Evolutionary conservation across 2,113 vertebrate species (phyloP).

Genomic region (Drymodes brunneopygia): DNA sequence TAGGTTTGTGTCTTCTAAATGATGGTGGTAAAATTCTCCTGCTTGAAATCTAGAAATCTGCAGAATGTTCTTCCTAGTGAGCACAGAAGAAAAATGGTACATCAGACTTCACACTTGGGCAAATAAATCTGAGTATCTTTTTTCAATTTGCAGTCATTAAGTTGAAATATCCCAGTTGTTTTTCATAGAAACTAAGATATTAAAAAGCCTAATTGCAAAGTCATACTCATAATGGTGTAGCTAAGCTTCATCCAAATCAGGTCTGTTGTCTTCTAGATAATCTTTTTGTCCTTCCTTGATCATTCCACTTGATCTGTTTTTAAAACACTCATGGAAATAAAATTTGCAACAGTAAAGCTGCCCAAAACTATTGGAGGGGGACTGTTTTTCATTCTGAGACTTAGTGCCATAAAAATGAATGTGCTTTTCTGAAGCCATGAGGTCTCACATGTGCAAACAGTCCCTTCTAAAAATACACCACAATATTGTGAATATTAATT

Average conservation of each 20-base stretch:
- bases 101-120: not conserved
- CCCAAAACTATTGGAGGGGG: not conserved
- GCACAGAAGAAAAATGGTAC: not conserved
- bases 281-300: not conserved
- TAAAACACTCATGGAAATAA: not conserved
- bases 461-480: not conserved
- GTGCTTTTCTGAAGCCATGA: not conserved
- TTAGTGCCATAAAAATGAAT: not conserved
- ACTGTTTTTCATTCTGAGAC: not conserved
- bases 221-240: not conserved
- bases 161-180: not conserved
- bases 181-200: not conserved
- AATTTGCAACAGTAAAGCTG: not conserved
- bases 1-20: not conserved
- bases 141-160: not conserved
- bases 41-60: not conserved
- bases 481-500: conserved; percentile 5
- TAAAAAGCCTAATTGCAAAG: not conserved
- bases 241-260: not conserved
- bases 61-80: not conserved
- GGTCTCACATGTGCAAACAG: not conserved
- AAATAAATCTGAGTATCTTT: not conserved
- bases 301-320: not conserved
- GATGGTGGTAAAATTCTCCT: not conserved
- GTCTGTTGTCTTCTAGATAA: not conserved